phyloP scores from a whole-genome alignment of 2,888 invertebrate genomes.

The Cryptocephalus primarius region DNA sequence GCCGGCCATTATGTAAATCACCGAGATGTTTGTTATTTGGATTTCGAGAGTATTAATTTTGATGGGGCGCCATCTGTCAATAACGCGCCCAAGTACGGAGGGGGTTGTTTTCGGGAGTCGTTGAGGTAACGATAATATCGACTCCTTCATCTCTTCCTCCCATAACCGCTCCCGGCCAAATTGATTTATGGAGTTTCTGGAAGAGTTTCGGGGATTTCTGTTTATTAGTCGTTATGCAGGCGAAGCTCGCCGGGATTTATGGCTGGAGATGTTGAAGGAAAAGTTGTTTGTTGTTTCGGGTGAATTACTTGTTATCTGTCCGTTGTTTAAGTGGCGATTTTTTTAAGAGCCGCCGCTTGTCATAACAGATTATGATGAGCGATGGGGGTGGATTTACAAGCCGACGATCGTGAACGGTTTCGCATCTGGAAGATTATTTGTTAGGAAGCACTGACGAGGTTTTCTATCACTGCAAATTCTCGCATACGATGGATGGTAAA shows the following conservation, averaged over 20 bases:
- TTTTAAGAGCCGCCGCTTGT: no score
- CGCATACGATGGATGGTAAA: no score
- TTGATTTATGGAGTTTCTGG: slow-evolving; percentile 1
- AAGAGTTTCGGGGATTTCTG: not conserved
- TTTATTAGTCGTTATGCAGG: not conserved
- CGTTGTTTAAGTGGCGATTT: not conserved
- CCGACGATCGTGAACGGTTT: no score
- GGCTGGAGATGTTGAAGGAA: not conserved
- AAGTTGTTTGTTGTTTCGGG: not conserved
- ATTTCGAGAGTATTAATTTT: slow-evolving; percentile 24
- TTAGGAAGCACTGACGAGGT: no score
- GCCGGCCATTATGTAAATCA: slow-evolving; percentile 25
- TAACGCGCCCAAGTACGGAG: slow-evolving; percentile 12
- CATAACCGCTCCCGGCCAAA: not conserved
- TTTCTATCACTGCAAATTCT: no score
- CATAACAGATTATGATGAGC: no score
- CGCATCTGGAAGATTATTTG: no score
- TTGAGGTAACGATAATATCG: slow-evolving; percentile 21
- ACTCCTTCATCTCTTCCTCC: slow-evolving; percentile 2
- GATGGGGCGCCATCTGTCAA: slow-evolving; percentile 27
- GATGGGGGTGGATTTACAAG: no score
- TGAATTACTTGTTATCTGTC: not conserved
- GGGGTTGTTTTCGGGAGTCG: slow-evolving; percentile 13
- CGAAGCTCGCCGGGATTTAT: not conserved
- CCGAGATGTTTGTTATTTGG: slow-evolving; percentile 24